These are phyloP conservation scores for Seladonia tumulorum DNA, from an alignment of 2,888 invertebrate species.

Conservation along the genomic window DNA sequence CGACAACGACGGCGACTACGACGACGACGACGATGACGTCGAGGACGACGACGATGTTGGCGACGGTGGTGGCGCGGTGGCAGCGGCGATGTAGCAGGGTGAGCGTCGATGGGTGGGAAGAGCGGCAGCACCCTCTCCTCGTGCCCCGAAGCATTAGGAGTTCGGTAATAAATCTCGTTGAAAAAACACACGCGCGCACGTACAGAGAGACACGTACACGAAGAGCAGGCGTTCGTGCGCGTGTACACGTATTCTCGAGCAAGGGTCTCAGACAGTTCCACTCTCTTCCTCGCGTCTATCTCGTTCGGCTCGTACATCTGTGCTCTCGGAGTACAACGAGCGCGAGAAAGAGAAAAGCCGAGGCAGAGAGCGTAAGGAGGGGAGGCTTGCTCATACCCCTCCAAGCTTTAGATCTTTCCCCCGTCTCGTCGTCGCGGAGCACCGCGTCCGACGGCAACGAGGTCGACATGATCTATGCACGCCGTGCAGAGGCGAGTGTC, in stretches of 20 bases:
- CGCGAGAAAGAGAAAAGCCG: constrained; percentile 61
- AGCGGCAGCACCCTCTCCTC: constrained; percentile 66
- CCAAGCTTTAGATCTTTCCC: constrained; percentile 62
- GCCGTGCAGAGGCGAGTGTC: constrained; percentile 75
- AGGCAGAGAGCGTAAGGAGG: constrained; percentile 38
- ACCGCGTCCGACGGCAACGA: constrained; percentile 69
- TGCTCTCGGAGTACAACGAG: constrained; percentile 58
- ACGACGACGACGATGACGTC: constrained; percentile 41
- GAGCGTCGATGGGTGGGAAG: constrained; percentile 59
- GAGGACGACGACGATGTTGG: constrained; percentile 36
- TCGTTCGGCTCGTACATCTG: constrained; percentile 73
- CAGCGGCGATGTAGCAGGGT: constrained; percentile 39
- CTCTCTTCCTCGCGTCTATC: constrained; percentile 67
- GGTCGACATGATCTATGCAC: constrained; percentile 80
- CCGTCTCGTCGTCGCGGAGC: constrained; percentile 54
- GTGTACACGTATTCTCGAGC: constrained; percentile 50
- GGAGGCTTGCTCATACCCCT: constrained; percentile 41
- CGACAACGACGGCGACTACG: constrained; percentile 12
- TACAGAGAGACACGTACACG: constrained; percentile 45
- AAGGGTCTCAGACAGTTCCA: constrained; percentile 64
- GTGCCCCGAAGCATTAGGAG: constrained; percentile 79
- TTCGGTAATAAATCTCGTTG: constrained; percentile 83
- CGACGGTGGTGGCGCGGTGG: constrained; percentile 29
- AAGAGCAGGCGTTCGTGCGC: constrained; percentile 27
- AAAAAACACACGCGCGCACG: constrained; percentile 79